Evolutionary conservation across 2,113 vertebrate species (phyloP).

Genomic region (Ibidorhyncha struthersii): DNA sequence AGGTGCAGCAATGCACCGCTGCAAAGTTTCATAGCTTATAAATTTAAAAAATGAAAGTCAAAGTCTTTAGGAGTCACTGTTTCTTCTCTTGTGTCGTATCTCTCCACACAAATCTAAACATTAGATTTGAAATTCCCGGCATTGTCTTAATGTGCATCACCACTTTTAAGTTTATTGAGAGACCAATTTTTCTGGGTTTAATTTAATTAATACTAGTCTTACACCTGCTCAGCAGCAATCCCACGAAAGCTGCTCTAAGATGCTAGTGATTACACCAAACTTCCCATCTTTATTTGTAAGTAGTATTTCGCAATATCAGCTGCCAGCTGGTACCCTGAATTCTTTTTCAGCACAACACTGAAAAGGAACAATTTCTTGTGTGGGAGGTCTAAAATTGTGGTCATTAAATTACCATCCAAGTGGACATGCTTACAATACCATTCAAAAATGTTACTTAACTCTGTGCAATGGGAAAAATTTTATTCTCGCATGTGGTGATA

Average conservation of each 20-base stretch:
- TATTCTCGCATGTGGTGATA: not conserved
- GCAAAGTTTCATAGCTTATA: not conserved
- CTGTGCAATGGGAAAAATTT: not conserved
- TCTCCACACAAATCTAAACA: not conserved
- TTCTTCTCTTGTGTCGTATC: not conserved
- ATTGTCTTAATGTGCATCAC: constrained; percentile 13
- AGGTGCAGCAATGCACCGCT: not conserved
- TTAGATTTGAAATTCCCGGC: constrained; percentile 31
- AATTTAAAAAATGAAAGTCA: not conserved
- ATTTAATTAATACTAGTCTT: constrained; percentile 71
- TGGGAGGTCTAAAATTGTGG: constrained; percentile 55
- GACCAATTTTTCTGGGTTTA: constrained; percentile 58
- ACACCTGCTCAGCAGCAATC: constrained; percentile 63
- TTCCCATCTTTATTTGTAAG: constrained; percentile 55
- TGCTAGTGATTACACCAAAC: constrained; percentile 30
- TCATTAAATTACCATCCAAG: constrained; percentile 64
- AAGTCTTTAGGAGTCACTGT: not conserved
- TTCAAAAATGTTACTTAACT: constrained; percentile 58
- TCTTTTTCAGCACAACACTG: constrained; percentile 36
- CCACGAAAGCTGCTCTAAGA: constrained; percentile 53
- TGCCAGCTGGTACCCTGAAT: constrained; percentile 56
- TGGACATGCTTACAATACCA: constrained; percentile 45
- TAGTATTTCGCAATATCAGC: constrained; percentile 13
- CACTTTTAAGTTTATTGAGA: constrained; percentile 36
- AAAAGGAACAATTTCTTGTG: constrained; percentile 67